Conservation (phyloP, 1,140 invertebrate species). For the Pseudomyrmex pallidus region DNA sequence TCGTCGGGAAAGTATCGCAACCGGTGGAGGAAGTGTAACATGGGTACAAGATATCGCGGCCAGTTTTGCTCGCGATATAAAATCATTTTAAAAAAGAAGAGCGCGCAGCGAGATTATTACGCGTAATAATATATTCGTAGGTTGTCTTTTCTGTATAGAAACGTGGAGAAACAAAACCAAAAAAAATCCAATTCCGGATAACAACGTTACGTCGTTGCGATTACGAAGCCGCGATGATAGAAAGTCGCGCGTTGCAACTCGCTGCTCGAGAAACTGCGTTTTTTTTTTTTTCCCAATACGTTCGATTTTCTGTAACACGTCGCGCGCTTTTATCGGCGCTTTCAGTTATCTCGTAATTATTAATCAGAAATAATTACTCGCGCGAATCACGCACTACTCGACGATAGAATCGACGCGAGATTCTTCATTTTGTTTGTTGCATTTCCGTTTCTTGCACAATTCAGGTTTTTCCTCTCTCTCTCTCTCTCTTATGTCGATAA, state of each 20-base stretch:
- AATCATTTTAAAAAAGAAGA: no score
- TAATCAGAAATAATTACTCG: conserved; percentile 50
- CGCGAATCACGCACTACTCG: neutral
- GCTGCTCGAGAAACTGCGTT: neutral
- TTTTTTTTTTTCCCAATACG: neutral
- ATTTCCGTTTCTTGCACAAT: neutral
- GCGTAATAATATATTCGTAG: neutral
- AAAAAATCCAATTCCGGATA: neutral
- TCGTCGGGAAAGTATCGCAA: conserved; percentile 24
- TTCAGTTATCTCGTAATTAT: conserved; percentile 3
- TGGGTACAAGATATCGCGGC: no score
- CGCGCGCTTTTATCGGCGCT: conserved; percentile 14
- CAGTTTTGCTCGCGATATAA: no score
- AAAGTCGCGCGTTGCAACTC: conserved; percentile 6
- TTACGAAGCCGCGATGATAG: conserved; percentile 13
- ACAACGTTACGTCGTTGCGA: neutral
- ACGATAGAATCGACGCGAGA: neutral
- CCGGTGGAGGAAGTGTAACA: conserved; percentile 9
- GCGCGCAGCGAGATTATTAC: conserved; percentile 17
- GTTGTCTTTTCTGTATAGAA: no score
- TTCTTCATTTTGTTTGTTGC: no score
- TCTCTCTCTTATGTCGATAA: neutral
- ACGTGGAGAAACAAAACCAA: no score
- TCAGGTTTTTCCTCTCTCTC: neutral
- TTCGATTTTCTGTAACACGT: no score